Evolutionary conservation across 2,113 vertebrate genomes (phyloP), one percentile per base, ranked within the genome.

Genomic region (Cathartes aura): DNA sequence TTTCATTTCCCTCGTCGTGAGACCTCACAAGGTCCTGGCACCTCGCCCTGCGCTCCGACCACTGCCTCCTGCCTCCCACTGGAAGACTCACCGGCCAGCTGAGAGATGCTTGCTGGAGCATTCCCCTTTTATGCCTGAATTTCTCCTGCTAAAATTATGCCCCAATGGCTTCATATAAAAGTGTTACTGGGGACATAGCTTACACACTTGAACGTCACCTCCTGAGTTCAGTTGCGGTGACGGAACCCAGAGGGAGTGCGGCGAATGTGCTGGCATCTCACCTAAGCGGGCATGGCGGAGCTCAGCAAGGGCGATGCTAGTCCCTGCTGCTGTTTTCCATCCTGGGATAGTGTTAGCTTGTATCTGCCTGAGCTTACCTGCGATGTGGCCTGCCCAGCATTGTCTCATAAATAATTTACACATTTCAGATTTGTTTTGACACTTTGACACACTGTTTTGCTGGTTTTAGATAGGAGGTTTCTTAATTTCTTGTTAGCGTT

Each of bases 21-120:
- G 93, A 95, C 78, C 89, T 58, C 93, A 92, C 89, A 96, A 68
- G 50, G 59, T 89, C 75, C 90, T 93, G 96, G 94, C 86, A 58
- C 40, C 27, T 81, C 0, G 15, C 91, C 88, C 53, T 34, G 36
- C 0, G 0, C 29, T 93, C 62, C 8, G 3, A 30, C 36, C 36
- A 21, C 74, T 53, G 88, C 71, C 78, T 91, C 72, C 75, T 90
- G 74, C 82, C 66, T 48, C 82, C 73, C 27, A 48, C 47, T 58
- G n/a, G 32, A 56, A 56, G 29, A 20, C 22, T 84, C 48, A 15
- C 11, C 8, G 3, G 34, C 72, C 15, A 6, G 32, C 17, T 40
- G 55, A 55, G 43, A 48, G 60, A 29, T 6, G 22, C 15, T 36
- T 50, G 32, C 23, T 68, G 38, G 47, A 62, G 34, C 47, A 56